Base-by-base conservation (phyloP, 2,888 invertebrate species). In the Caenorhabditis uteleia region DNA sequence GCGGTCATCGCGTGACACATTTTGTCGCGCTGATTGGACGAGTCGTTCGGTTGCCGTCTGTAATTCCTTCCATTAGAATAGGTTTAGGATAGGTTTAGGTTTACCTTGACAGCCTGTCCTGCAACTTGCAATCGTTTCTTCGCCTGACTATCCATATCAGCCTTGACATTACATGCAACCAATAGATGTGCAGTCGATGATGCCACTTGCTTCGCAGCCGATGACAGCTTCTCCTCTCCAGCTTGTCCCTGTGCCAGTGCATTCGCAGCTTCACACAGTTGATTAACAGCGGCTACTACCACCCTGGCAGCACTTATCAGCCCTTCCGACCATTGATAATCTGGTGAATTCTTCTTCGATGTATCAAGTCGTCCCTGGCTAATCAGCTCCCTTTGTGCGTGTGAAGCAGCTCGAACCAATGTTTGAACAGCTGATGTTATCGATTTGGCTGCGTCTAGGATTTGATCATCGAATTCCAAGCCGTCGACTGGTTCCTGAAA, bases 381-480 rank as follows among this genome's bases (percentile, higher is more conserved):
- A 43, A 95, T 94, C 0, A 98, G 88, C 83, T 98, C 98, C 60
- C 93, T 86, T 85, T 98, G 98, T 0, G 98, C 97, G 5, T 93
- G 92, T 55, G 93, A 93, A 0, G 98, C 97, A 0, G 97, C 95
- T 78, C 95, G 90, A 23, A 98, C 93, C 4, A 98, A 86, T 0
- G 95, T 95, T 0, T 95, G 93, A 0, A 97, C 97, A 0, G 98
- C 98, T 0, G 93, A 91, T 74, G 95, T 93, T 77, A 98, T 97
- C 2, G 93, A 92, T 86, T 95, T 95, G 36, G 97, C 97, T 0
- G 97, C 97, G 84, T 95, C 94, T 79, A 98, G 86, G 77, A 98
- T 98, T 91, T 97, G 95, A 86, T 95, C 97, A 84, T 99, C 98
- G 85, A 98, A 98, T 87, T 94, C 94, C 86, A 97, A 91, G 84